Conservation (phyloP, 2,797 vertebrate species). For the Tokudaia tokunoshimensis region DNA sequence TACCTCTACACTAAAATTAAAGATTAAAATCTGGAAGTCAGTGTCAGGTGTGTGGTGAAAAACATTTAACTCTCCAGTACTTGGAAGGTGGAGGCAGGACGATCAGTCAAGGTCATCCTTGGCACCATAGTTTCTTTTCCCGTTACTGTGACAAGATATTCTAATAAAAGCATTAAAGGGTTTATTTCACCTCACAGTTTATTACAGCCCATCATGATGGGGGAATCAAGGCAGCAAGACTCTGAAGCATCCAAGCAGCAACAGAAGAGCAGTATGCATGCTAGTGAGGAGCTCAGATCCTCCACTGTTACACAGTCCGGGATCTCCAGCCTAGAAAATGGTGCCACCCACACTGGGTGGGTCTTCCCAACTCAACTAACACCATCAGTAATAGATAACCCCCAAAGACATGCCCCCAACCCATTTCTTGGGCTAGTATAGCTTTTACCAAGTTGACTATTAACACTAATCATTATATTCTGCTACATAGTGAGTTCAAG, state of each 20-base stretch:
- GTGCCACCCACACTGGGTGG: slow-evolving; percentile 11
- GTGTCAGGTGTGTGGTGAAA: background rate
- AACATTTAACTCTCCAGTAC: background rate
- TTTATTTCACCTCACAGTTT: slow-evolving; percentile 9
- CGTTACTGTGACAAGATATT: background rate
- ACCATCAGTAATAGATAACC: background rate
- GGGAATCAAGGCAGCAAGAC: background rate
- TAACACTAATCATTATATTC: background rate
- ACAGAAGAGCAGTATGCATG: background rate
- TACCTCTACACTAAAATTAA: slow-evolving; percentile 18
- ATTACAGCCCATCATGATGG: slow-evolving; percentile 9
- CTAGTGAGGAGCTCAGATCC: background rate
- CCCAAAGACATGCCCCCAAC: background rate
- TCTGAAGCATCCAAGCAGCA: background rate
- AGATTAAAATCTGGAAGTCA: background rate
- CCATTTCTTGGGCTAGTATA: background rate
- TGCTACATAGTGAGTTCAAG: background rate
- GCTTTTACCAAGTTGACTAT: background rate
- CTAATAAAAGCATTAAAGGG: background rate
- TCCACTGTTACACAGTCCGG: background rate
- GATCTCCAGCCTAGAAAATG: background rate
- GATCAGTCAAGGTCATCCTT: background rate
- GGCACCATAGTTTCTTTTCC: background rate
- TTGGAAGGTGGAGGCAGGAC: background rate
- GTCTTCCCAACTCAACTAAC: slow-evolving; percentile 5